These are phyloP conservation scores for Cartodere bifasciata DNA, from an alignment of 2,888 invertebrate genomes.

Conservation along the genomic window DNA sequence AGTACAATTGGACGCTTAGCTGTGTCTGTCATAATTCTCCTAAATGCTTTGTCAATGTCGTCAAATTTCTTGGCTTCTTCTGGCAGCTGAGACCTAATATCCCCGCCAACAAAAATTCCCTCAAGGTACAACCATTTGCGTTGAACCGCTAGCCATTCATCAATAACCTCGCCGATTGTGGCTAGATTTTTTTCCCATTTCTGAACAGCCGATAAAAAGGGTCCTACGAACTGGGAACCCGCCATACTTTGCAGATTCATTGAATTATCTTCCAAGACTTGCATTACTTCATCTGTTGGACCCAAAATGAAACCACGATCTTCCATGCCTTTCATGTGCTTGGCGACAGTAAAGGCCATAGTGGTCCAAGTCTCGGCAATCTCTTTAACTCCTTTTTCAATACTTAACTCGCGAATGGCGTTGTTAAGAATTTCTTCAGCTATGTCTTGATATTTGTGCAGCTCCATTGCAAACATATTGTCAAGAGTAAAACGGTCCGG, in stretches of 20 bases:
- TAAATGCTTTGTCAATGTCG: slow-evolving; percentile 69
- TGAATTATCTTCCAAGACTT: slow-evolving; percentile 75
- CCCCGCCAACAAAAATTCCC: slow-evolving; percentile 83
- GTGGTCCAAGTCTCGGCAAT: slow-evolving; percentile 63
- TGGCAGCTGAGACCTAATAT: slow-evolving; percentile 74
- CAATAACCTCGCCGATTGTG: slow-evolving; percentile 72
- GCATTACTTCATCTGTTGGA: slow-evolving; percentile 69
- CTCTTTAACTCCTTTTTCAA: slow-evolving; percentile 77
- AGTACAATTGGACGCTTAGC: slow-evolving; percentile 68
- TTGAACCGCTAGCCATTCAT: slow-evolving; percentile 78
- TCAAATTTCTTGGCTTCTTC: slow-evolving; percentile 87
- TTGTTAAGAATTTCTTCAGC: slow-evolving; percentile 78
- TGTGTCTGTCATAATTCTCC: slow-evolving; percentile 75
- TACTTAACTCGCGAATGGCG: slow-evolving; percentile 82
- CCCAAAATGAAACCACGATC: slow-evolving; percentile 74
- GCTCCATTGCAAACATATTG: slow-evolving; percentile 86
- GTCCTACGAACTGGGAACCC: slow-evolving; percentile 81
- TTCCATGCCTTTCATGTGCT: slow-evolving; percentile 58
- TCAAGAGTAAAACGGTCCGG: slow-evolving; percentile 73
- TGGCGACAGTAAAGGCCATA: slow-evolving; percentile 49
- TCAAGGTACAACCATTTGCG: slow-evolving; percentile 87
- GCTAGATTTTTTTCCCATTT: slow-evolving; percentile 75
- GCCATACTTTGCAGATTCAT: slow-evolving; percentile 88
- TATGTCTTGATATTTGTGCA: slow-evolving; percentile 73
- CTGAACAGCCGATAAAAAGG: slow-evolving; percentile 70